phyloP scores from a whole-genome alignment of 1,140 invertebrate species.

The Scaptomyza graminum region DNA sequence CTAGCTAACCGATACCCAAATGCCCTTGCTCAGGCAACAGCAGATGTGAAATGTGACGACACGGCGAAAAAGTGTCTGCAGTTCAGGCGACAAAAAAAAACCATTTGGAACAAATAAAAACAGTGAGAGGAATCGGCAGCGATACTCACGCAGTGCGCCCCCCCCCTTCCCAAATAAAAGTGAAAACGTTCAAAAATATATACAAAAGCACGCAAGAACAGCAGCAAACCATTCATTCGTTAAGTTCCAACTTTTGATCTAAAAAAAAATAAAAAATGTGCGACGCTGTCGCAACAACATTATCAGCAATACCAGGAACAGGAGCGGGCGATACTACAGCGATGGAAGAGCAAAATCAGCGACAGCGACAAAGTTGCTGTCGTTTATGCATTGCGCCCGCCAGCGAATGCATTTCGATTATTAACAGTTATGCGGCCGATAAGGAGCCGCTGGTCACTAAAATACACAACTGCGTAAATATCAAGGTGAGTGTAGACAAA shows the following conservation, averaged over 20 bases:
- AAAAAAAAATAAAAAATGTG: conserved; percentile 57
- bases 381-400: conserved; percentile 82
- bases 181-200: conserved; percentile 72
- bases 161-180: conserved; percentile 67
- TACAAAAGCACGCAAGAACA: conserved; percentile 42
- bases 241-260: conserved; percentile 15
- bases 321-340: conserved; percentile 21
- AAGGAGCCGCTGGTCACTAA: conserved; percentile 82
- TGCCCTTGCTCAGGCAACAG: conserved; percentile 28
- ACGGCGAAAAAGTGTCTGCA: conserved; percentile 44
- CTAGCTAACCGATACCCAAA: conserved; percentile 33
- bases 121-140: conserved; percentile 52
- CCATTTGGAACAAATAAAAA: conserved; percentile 25
- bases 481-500: conserved; percentile 79
- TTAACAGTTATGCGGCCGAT: conserved; percentile 83
- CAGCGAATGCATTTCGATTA: conserved; percentile 83
- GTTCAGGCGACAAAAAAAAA: conserved; percentile 36
- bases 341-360: conserved; percentile 45
- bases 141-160: conserved; percentile 46
- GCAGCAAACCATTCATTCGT: conserved; percentile 4
- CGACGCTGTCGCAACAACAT: conserved; percentile 55
- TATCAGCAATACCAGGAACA: conserved; percentile 15
- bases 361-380: conserved; percentile 77
- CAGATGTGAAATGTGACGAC: conserved; percentile 52
- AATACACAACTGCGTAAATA: conserved; percentile 82